Percentiles rank a stretch among this genome's conserved stretches.
Evolutionary conservation across 64 coral and sea anemone genomes (phyloP).

Genomic region (Acropora tenuis): DNA sequence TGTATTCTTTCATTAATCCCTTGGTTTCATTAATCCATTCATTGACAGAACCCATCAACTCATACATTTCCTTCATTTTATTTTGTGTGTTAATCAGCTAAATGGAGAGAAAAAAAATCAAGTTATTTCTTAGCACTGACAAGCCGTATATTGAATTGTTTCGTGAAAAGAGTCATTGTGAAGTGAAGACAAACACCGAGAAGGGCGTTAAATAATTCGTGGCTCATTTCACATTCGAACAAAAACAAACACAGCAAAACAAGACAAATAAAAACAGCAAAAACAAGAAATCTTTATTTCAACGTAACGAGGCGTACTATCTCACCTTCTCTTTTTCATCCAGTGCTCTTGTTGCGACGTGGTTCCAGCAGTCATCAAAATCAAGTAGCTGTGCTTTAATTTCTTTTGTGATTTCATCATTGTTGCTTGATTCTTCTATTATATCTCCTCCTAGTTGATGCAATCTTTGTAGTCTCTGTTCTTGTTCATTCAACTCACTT

Average conservation of each 20-base stretch:
- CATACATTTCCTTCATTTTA: conserved; percentile 66
- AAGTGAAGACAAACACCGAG: no score
- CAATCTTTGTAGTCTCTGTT: conserved; percentile 53
- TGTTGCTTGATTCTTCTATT: conserved; percentile 17
- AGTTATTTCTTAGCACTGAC: not conserved
- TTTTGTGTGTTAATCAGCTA: conserved; percentile 55
- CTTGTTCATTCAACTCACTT: conserved; percentile 67
- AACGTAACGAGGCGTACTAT: not conserved
- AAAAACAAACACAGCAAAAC: not conserved
- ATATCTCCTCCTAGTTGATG: conserved; percentile 58
- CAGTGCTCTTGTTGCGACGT: conserved; percentile 70
- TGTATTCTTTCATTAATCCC: conserved; percentile 19
- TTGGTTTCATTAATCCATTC: conserved; percentile 47
- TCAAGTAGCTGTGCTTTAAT: conserved; percentile 80
- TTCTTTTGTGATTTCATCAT: conserved; percentile 34
- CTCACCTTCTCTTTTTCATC: conserved; percentile 76
- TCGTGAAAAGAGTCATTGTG: not conserved
- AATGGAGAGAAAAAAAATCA: not conserved
- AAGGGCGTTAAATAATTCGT: no score
- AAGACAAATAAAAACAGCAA: not conserved
- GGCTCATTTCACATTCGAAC: no score
- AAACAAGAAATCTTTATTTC: not conserved
- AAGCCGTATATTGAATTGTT: not conserved
- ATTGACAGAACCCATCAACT: conserved; percentile 52
- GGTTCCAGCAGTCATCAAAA: conserved; percentile 90